Base-by-base conservation (phyloP, 2,888 invertebrate genomes). In the Helicoverpa assulta region DNA sequence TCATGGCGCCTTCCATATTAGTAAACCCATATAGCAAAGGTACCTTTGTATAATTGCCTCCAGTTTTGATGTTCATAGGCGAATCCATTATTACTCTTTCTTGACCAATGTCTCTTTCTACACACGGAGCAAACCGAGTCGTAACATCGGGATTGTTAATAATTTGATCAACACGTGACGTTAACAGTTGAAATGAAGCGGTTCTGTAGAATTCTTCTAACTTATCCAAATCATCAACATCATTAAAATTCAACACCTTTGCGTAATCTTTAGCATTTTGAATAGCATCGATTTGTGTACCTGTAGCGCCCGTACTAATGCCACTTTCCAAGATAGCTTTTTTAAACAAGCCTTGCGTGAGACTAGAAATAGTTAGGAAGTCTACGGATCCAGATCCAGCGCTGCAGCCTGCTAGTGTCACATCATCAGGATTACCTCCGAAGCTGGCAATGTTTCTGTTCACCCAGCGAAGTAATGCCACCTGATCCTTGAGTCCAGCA, bases 401-500 rank as follows among this genome's bases (percentile, higher is more conserved):
- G 65, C 93, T 93, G 50, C 76, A 89, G 0, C 91, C 93, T 1
- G 67, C 70, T 47, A 94, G 67, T 0, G 92, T 92, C 1, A 94
- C 87, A 60, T 93, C 92, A 37, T 90, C 69, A 43, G 93, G 90
- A 29, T 93, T 90, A 0, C 93, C 93, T 16, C 92, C 91, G 57
- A 92, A 93, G 2, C 64, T 80, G 0, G 82, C 91, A 58, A 94
- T 92, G 67, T 93, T 93, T 7, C 79, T 81, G 54, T 90, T 83
- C 0, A 92, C 88, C 92, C 91, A 92, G 0, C 84, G 85, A 14
- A 93, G 81, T 29, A 90, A 74, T 0, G 91, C 89, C 1, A 93
- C 86, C 78, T 92, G 92, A 64, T 94, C 93, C 75, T 93, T 93
- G 86, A 93, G 84, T 5, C 91, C 93, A 26, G 93, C 93, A 59